Base-by-base conservation (phyloP, 1,140 invertebrate species). In the Maconellicoccus hirsutus region DNA sequence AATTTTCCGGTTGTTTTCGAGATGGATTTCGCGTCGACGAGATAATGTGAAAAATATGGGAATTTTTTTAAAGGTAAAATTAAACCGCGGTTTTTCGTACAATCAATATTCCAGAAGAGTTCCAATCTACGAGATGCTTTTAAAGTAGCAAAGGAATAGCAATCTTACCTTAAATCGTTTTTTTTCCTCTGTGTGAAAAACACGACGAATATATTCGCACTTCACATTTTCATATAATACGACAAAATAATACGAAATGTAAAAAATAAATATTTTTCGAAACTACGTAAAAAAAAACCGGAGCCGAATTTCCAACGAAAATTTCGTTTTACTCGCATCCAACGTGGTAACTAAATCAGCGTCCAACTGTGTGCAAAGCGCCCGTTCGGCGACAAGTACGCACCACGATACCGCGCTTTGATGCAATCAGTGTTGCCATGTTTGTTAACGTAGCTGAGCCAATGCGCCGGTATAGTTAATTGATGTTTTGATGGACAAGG, bases 301-400 rank as follows among this genome's bases (percentile, higher is more conserved):
- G 42, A 52, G 42, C 2, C 42, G 42, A 52, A 52, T 8, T 16
- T 52, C 42, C n/a, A 52, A 19, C 42, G 42, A 19, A 52, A 52
- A 52, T 52, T 52, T 52, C 42, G 42, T 19, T 52, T 52, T 16
- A 19, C n/a, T 52, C 42, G 42, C 42, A 52, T 52, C 42, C 42
- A 52, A 52, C 42, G 42, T 52, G 42, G 42, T 52, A 52, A 52
- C 42, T 52, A 52, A 52, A 52, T 52, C 42, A 52, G 42, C n/a
- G 42, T 14, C 42, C 42, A 52, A 52, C 42, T 52, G 42, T 19
- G 42, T 52, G 42, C 42, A 52, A 19, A 52, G 42, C 42, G 42
- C 42, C 42, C 42, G 42, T 52, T 52, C 42, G 42, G 42, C 42
- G 42, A 52, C 42, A 52, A 52, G 42, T 52, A 52, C 42, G 42